Evolutionary conservation across 2,113 vertebrate species (phyloP).

Genomic region (Potamarius usumacintae): DNA sequence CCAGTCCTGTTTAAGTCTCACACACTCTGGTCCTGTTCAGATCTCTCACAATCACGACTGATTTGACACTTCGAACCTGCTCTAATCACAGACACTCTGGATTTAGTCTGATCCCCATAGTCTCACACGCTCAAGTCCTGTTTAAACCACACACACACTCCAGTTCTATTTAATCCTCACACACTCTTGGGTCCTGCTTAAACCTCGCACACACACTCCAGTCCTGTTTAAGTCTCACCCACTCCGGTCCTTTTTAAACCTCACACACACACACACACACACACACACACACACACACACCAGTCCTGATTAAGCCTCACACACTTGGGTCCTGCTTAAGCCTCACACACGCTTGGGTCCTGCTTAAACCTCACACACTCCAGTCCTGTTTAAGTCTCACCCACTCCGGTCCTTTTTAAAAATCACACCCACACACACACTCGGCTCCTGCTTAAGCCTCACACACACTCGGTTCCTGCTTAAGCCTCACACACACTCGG

Average conservation of each 20-base stretch:
- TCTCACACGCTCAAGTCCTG: background rate
- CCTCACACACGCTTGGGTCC: background rate
- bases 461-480: background rate
- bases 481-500: background rate
- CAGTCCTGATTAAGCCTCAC: background rate
- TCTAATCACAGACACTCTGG: background rate
- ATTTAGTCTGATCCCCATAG: too few species aligned
- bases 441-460: background rate
- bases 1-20: background rate
- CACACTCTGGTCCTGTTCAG: background rate
- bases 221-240: background rate
- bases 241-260: background rate
- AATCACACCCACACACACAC: background rate
- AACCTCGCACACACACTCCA: background rate
- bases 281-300: too few species aligned
- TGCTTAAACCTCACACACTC: background rate
- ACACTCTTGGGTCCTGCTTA: background rate
- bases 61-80: too few species aligned
- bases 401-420: background rate
- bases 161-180: background rate
- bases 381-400: background rate
- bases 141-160: background rate
- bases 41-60: too few species aligned
- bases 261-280: too few species aligned
- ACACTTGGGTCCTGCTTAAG: background rate